Percentiles rank a stretch among this genome's conserved stretches.
Evolutionary conservation across 53 echinoderm and acorn worm species (phyloP).

Genomic region (Apostichopus leukothele): DNA sequence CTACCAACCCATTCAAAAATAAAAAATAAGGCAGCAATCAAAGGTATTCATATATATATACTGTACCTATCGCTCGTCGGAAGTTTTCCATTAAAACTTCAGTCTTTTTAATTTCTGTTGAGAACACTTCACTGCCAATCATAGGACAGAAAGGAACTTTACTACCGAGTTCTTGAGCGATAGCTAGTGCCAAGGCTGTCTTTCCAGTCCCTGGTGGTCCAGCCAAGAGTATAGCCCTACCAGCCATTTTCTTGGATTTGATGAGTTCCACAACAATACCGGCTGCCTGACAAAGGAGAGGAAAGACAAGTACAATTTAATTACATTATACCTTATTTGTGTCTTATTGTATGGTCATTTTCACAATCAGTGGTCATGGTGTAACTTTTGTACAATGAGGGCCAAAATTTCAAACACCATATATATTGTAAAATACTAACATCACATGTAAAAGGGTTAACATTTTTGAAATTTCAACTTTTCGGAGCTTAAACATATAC

Average conservation of each 20-base stretch:
- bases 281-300: slow-evolving; percentile 63
- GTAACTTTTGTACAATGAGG: too few relatives aligned
- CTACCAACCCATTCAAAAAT: too few relatives aligned
- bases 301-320: not conserved
- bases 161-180: slow-evolving; percentile 94
- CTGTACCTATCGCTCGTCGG: slow-evolving; percentile 96
- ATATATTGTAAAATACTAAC: too few relatives aligned
- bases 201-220: slow-evolving; percentile 99
- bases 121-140: slow-evolving; percentile 99
- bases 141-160: slow-evolving; percentile 99
- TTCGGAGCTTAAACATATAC: too few relatives aligned
- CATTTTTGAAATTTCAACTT: too few relatives aligned
- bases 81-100: slow-evolving; percentile 99
- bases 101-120: slow-evolving; percentile 98
- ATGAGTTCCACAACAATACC: slow-evolving; percentile 93
- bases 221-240: slow-evolving; percentile 88
- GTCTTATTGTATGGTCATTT: too few relatives aligned
- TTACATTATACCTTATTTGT: too few relatives aligned
- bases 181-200: slow-evolving; percentile 93
- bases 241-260: slow-evolving; percentile 95
- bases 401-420: too few relatives aligned
- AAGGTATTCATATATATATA: not conserved
- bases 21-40: too few relatives aligned
- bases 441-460: too few relatives aligned
- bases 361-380: too few relatives aligned